These are phyloP conservation scores for Ichneumoninae sp. DNA, from an alignment of 2,888 invertebrate genomes.

Conservation along the genomic window DNA sequence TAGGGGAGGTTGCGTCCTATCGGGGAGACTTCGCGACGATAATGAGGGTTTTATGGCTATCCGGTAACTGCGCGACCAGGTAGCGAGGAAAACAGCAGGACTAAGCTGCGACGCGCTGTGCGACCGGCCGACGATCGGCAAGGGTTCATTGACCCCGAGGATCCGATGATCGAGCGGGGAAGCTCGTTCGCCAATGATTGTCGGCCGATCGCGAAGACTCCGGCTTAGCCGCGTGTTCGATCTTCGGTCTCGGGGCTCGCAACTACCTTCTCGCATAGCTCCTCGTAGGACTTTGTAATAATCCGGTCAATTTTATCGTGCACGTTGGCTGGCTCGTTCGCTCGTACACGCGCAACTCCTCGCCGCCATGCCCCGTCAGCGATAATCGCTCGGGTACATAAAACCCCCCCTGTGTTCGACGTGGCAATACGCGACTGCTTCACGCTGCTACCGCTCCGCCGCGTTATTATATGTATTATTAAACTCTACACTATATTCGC, in stretches of 20 bases:
- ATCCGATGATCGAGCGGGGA: no score
- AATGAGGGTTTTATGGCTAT: constrained; percentile 20
- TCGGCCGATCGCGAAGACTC: background rate
- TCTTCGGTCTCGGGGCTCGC: background rate
- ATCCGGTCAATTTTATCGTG: constrained; percentile 8
- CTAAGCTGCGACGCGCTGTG: background rate
- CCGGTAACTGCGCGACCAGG: no score
- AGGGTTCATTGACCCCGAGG: no score
- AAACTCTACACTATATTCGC: constrained; percentile 4
- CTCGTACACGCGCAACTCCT: background rate
- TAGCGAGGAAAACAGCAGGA: background rate
- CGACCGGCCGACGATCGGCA: no score
- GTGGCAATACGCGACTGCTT: constrained; percentile 25
- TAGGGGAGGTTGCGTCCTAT: background rate
- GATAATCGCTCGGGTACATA: constrained; percentile 27
- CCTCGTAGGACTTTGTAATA: background rate
- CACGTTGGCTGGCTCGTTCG: background rate
- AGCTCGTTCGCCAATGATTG: no score
- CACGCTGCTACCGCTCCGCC: constrained; percentile 9
- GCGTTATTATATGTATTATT: constrained; percentile 30
- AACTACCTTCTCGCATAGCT: background rate
- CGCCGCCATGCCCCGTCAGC: constrained; percentile 22
- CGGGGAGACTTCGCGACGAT: constrained; percentile 23
- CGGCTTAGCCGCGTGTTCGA: background rate
- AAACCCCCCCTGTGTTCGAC: background rate